Base-by-base conservation (phyloP, 2,888 invertebrate species). In the Athalia circularis region DNA sequence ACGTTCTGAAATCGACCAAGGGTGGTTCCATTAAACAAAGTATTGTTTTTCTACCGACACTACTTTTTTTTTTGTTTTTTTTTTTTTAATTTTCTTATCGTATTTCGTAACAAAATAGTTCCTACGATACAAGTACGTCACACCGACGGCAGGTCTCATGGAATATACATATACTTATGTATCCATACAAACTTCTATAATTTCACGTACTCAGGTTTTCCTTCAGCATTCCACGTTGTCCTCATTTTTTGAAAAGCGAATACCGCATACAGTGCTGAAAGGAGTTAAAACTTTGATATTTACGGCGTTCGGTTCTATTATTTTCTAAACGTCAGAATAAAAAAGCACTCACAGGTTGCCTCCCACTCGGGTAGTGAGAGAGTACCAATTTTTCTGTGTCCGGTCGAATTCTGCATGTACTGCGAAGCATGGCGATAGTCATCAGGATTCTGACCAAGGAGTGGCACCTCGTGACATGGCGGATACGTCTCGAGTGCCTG, bases 331-430 rank as follows among this genome's bases (percentile, higher is more conserved):
- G 29, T 29, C 29, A 29, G 29, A 29, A 29, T 29, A 2, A 75
- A 77, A 77, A 78, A 67, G 57, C 84, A 94, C 95, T 94, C 92
- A 97, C 97, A 95, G 82, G 95, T 94, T 80, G 96, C 97, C 91
- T 98, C 98, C 98, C 98, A 98, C 91, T 98, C 98, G 64, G 95
- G 93, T 84, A 93, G 93, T 9, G 97, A 96, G 85, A 98, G 92
- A 3, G 98, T 98, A 9, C 98, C 98, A 83, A 96, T 91, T 65
- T 90, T 90, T 29, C 88, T 85, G 80, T 86, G 86, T 50, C 82
- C 85, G 1, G 86, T 84, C 5, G 84, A 81, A 79, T 88, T 90
- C 83, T 91, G 91, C 86, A 93, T 90, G 87, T 92, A 94, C 68
- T 92, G 91, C 80, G 93, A 92, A 3, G 95, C 96, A 91, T 97